A percentile compares a stretch with the other conserved stretches of the same genome.
These are phyloP conservation scores for Plectrocnemia conspersa DNA, from an alignment of 1,140 invertebrate species.

Conservation along the genomic window DNA sequence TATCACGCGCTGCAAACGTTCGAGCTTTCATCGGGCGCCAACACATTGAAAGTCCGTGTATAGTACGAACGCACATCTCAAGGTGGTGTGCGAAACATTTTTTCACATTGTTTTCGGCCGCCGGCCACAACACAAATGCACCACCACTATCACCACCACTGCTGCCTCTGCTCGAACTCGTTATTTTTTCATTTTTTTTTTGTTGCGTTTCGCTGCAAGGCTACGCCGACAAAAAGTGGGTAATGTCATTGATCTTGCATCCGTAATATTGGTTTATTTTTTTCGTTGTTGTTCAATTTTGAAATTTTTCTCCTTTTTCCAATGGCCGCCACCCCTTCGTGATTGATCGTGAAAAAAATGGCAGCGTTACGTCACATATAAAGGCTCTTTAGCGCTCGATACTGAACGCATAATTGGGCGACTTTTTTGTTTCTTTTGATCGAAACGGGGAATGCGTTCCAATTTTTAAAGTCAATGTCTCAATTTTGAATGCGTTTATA, in stretches of 20 bases:
- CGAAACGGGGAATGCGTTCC: no score
- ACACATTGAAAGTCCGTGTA: no score
- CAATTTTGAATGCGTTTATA: no score
- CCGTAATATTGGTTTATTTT: slow-evolving; percentile 14
- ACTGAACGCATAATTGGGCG: background rate
- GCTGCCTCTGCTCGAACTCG: slow-evolving; percentile 8
- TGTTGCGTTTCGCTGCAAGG: slow-evolving; percentile 26
- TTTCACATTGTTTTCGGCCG: slow-evolving; percentile 10
- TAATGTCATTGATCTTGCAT: slow-evolving; percentile 36
- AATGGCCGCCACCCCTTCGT: background rate
- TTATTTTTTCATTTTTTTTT: slow-evolving; percentile 6
- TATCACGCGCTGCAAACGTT: no score
- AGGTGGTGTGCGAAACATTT: slow-evolving; percentile 9
- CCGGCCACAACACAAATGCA: background rate
- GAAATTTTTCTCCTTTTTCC: slow-evolving; percentile 23
- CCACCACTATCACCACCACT: background rate
- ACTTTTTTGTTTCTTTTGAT: no score
- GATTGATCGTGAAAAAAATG: slow-evolving; percentile 30
- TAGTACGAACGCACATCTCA: background rate
- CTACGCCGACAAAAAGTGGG: slow-evolving; percentile 35
- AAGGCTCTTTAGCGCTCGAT: slow-evolving; percentile 3
- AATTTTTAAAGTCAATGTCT: no score
- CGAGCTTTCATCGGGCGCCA: no score
- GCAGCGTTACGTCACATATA: slow-evolving; percentile 26
- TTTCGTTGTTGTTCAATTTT: slow-evolving; percentile 18